phyloP scores from a whole-genome alignment of 2,888 invertebrate species.

The Tipula vernalis region DNA sequence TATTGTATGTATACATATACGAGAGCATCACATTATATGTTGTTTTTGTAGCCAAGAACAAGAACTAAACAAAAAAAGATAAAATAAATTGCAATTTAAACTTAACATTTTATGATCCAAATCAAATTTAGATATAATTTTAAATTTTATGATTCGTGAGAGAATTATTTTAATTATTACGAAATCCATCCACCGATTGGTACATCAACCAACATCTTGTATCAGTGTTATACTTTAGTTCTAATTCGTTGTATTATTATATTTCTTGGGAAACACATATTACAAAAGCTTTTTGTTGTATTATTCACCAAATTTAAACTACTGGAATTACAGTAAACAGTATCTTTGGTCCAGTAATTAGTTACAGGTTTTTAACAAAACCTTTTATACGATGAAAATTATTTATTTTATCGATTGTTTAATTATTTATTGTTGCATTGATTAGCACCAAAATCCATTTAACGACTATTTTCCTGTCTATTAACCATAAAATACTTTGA shows the following conservation, averaged over 20 bases:
- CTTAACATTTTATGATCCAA: background rate
- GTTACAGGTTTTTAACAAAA: background rate
- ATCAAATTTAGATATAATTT: slow-evolving; percentile 4
- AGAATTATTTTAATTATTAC: background rate
- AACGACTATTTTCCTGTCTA: background rate
- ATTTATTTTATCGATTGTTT: background rate
- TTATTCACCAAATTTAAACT: background rate
- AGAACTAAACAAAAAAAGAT: background rate
- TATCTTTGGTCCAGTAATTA: background rate
- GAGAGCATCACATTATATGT: background rate
- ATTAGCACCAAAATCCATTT: background rate
- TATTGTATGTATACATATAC: background rate
- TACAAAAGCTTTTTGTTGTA: background rate
- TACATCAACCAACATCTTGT: background rate
- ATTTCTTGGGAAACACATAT: background rate
- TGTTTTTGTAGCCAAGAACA: background rate
- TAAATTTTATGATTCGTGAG: background rate
- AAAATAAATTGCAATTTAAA: background rate
- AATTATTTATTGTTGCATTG: background rate
- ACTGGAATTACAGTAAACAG: background rate
- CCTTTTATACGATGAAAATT: background rate
- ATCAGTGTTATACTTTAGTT: background rate
- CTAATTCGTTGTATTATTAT: background rate
- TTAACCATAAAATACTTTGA: background rate
- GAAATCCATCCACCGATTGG: background rate